These are phyloP conservation scores for Amiota minor DNA, from an alignment of 2,888 invertebrate genomes.

Conservation along the genomic window DNA sequence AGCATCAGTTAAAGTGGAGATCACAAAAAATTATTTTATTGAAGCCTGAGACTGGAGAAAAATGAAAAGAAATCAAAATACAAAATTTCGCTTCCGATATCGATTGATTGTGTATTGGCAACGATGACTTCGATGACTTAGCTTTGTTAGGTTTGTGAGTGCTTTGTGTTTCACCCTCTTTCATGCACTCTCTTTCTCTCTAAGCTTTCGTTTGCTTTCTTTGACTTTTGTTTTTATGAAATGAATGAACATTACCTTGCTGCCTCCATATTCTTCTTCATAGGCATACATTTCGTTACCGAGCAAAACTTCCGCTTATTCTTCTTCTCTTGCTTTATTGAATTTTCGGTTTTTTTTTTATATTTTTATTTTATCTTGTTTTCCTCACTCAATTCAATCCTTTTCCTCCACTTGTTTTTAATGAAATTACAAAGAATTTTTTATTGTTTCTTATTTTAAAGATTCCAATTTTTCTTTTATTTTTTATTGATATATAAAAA, in stretches of 20 bases:
- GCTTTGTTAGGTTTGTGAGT: neutral
- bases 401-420: neutral
- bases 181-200: neutral
- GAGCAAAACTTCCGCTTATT: neutral
- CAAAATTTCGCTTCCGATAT: conserved; percentile 46
- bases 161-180: conserved; percentile 13
- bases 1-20: too few species aligned
- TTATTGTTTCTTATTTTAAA: neutral
- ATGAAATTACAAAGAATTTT: conserved; percentile 8
- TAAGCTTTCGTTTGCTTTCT: neutral
- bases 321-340: neutral
- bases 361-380: too few species aligned
- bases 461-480: too few species aligned
- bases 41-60: neutral
- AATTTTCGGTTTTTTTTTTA: too few species aligned
- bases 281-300: too few species aligned
- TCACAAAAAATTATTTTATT: neutral
- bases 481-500: neutral
- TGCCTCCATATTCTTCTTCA: too few species aligned
- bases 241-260: too few species aligned
- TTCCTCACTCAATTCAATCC: neutral
- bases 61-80: neutral
- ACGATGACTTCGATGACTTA: neutral
- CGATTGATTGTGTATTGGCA: conserved; percentile 46
- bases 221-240: neutral